A percentile compares a stretch with the other conserved stretches of the same genome.
Conservation (phyloP, 2,797 vertebrate species). For the Cetoscarus ocellatus region DNA sequence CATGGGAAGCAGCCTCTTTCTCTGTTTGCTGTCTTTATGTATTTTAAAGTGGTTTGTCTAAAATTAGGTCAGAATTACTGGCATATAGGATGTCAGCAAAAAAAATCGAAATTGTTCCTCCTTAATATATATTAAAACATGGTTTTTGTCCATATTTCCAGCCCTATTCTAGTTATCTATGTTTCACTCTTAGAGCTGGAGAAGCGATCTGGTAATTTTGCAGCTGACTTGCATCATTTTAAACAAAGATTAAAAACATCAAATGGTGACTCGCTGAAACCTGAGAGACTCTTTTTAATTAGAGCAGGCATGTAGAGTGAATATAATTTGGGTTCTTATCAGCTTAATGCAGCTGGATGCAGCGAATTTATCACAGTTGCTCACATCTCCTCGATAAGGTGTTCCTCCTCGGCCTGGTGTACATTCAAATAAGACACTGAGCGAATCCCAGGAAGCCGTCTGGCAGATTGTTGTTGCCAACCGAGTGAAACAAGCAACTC, state of each 20-base stretch:
- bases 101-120: no score
- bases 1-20: no score
- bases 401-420: slow-evolving; percentile 64
- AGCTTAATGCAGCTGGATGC: slow-evolving; percentile 75
- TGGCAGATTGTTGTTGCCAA: slow-evolving; percentile 67
- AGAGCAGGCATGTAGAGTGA: slow-evolving; percentile 70
- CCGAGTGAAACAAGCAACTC: slow-evolving; percentile 61
- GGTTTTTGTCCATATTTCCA: no score
- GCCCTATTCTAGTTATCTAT: slow-evolving; percentile 45
- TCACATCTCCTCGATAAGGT: slow-evolving; percentile 79
- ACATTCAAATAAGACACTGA: slow-evolving; percentile 69
- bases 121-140: no score
- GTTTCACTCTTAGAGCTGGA: slow-evolving; percentile 29
- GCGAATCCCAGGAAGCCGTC: slow-evolving; percentile 59
- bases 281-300: slow-evolving; percentile 81
- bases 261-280: slow-evolving; percentile 64
- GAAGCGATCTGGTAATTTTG: slow-evolving; percentile 37
- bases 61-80: no score
- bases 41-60: no score
- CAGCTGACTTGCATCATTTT: slow-evolving; percentile 66
- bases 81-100: no score
- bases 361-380: slow-evolving; percentile 70
- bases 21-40: no score
- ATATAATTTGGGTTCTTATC: slow-evolving; percentile 80
- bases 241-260: slow-evolving; percentile 75